Evolutionary conservation across 2,888 invertebrate species (phyloP).

Genomic region (Hirtodrosophila histrioides): DNA sequence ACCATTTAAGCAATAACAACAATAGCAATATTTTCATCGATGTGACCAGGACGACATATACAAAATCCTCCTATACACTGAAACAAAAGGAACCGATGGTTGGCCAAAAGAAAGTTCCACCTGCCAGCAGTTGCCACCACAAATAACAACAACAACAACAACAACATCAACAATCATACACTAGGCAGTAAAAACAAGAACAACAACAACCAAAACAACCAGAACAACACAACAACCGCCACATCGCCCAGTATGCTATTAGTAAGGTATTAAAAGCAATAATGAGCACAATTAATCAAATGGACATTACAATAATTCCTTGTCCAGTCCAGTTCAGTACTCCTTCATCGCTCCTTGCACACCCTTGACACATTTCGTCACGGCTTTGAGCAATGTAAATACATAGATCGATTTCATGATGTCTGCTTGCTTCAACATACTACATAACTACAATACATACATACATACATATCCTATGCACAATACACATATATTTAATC

Average conservation of each 20-base stretch:
- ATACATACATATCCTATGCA: conserved; percentile 17
- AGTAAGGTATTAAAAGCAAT: conserved; percentile 82
- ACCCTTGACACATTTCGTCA: conserved; percentile 16
- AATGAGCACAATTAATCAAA: conserved; percentile 33
- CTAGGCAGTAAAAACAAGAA: conserved; percentile 66
- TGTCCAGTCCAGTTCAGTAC: conserved; percentile 26
- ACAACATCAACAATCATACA: conserved; percentile 70
- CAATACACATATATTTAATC: conserved; percentile 3
- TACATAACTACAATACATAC: neutral
- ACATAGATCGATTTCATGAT: conserved; percentile 31
- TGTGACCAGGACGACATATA: conserved; percentile 46
- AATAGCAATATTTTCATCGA: conserved; percentile 40
- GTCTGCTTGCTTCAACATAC: conserved; percentile 22
- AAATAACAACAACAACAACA: conserved; percentile 7
- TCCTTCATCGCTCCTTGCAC: conserved; percentile 36
- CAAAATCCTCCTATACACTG: conserved; percentile 46
- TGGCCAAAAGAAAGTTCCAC: conserved; percentile 25
- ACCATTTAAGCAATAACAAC: conserved; percentile 37
- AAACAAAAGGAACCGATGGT: conserved; percentile 38
- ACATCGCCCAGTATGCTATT: conserved; percentile 82
- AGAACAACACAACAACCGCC: conserved; percentile 58
- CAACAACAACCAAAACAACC: conserved; percentile 40
- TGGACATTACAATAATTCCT: conserved; percentile 25
- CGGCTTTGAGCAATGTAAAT: conserved; percentile 35
- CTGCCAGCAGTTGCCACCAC: conserved; percentile 1